phyloP scores from a whole-genome alignment of 2,113 vertebrate species.

The Eonycteris spelaea region DNA sequence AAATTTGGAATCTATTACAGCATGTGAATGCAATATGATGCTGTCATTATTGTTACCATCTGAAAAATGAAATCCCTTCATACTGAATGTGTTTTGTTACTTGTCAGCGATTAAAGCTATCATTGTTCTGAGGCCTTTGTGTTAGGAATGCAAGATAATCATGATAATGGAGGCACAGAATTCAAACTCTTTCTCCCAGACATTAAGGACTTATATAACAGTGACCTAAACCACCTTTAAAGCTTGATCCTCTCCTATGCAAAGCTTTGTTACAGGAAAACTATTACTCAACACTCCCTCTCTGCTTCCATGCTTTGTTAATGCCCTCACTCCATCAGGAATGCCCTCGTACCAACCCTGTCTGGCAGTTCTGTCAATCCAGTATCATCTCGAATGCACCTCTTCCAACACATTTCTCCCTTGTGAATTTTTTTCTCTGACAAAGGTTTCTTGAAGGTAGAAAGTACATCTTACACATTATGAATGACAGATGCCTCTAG shows the following conservation, averaged over 20 bases:
- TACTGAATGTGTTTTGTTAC: background rate
- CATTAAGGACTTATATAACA: background rate
- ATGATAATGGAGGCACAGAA: background rate
- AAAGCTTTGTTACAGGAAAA: background rate
- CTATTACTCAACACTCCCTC: background rate
- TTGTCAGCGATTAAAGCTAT: constrained; percentile 11
- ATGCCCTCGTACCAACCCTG: background rate
- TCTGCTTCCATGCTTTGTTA: background rate
- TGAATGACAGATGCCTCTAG: background rate
- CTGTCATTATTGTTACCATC: background rate
- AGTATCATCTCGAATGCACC: background rate
- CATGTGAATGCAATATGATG: background rate
- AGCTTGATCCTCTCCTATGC: background rate
- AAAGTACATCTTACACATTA: background rate
- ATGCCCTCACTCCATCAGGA: background rate
- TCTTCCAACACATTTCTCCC: background rate
- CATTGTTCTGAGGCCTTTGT: constrained; percentile 20
- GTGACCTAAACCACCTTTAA: background rate
- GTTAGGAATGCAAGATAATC: constrained; percentile 21
- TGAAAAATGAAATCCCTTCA: constrained; percentile 40
- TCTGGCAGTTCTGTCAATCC: background rate
- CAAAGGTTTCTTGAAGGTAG: background rate
- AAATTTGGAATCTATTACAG: background rate
- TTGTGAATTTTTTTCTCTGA: background rate
- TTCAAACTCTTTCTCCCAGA: constrained; percentile 13